phyloP scores from a whole-genome alignment of 2,888 invertebrate species.

The Ennomos erosarius region DNA sequence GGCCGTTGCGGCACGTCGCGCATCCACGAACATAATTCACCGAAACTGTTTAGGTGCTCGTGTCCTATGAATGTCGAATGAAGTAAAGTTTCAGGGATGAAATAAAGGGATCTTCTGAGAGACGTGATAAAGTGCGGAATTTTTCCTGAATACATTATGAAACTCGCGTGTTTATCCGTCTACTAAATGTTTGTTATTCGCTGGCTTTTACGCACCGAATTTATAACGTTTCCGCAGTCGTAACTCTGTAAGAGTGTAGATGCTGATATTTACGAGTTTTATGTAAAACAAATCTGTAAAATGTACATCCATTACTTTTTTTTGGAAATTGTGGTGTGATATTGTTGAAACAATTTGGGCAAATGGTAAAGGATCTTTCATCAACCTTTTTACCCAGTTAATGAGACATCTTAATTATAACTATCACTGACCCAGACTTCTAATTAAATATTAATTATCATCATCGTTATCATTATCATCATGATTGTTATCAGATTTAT shows the following conservation, averaged over 20 bases:
- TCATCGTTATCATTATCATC: too few species aligned
- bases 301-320: constrained; percentile 1
- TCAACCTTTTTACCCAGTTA: too few species aligned
- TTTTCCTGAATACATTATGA: constrained; percentile 49
- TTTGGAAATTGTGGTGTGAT: too few species aligned
- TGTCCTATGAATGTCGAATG: constrained; percentile 65
- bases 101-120: constrained; percentile 57
- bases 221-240: constrained; percentile 28
- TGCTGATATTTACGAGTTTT: constrained; percentile 24
- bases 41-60: constrained; percentile 55
- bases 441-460: too few species aligned
- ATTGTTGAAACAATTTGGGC: too few species aligned
- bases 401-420: too few species aligned
- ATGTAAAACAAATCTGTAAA: constrained; percentile 24
- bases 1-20: constrained; percentile 23
- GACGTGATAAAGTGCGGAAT: constrained; percentile 54
- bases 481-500: too few species aligned
- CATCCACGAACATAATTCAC: constrained; percentile 49
- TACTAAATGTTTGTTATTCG: constrained; percentile 38
- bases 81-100: constrained; percentile 55
- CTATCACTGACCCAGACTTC: too few species aligned
- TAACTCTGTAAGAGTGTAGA: constrained; percentile 29
- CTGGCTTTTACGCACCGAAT: constrained; percentile 28
- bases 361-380: too few species aligned
- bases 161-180: constrained; percentile 37